phyloP scores from a whole-genome alignment of 2,113 vertebrate species.

The Rynchops niger region DNA sequence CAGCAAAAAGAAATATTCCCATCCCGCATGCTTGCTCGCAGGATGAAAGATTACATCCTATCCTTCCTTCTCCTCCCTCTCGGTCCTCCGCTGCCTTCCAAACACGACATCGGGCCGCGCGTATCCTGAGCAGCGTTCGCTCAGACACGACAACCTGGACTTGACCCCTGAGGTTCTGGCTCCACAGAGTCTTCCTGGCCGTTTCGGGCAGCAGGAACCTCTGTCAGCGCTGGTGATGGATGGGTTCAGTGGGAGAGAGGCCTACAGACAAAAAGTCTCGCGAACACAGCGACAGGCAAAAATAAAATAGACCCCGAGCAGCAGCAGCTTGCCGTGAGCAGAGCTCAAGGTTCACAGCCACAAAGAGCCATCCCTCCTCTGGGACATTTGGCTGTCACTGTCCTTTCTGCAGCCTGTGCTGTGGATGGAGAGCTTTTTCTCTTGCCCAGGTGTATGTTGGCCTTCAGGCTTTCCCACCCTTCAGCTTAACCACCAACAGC shows the following conservation, averaged over 20 bases:
- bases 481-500: background rate
- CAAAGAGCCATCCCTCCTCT: background rate
- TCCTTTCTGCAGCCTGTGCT: background rate
- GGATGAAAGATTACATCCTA: constrained; percentile 59
- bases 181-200: constrained; percentile 78
- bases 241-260: constrained; percentile 57
- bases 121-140: background rate
- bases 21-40: background rate
- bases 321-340: background rate
- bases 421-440: background rate
- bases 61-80: constrained; percentile 62
- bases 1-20: constrained; percentile 17
- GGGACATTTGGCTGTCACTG: background rate
- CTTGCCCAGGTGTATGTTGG: rapidly evolving
- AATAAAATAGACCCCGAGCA: background rate
- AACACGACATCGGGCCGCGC: background rate
- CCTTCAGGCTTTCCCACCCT: background rate
- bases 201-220: constrained; percentile 58
- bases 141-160: constrained; percentile 80
- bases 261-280: constrained; percentile 26
- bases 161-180: constrained; percentile 86
- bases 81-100: constrained; percentile 15
- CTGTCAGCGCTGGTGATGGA: constrained; percentile 64
- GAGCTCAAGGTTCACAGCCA: background rate
- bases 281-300: background rate